Conservation (phyloP, 2,113 vertebrate species). For the Calidris pugnax region DNA sequence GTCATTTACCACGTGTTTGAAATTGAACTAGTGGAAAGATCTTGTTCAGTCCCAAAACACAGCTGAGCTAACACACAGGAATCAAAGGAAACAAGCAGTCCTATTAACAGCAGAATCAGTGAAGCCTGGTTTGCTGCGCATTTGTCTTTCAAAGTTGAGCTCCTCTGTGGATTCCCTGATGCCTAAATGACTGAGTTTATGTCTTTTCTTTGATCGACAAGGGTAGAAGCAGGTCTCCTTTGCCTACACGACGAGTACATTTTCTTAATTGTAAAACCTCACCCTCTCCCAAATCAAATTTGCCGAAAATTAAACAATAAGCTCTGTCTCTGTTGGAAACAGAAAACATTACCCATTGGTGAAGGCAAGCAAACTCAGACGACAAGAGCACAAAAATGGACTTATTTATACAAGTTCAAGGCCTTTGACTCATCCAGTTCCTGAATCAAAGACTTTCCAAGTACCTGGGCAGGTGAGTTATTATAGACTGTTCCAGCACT, state of each 20-base stretch:
- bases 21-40: slow-evolving; percentile 59
- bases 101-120: slow-evolving; percentile 44
- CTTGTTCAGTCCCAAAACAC: slow-evolving; percentile 61
- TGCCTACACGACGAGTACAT: background rate
- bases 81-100: slow-evolving; percentile 62
- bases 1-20: slow-evolving; percentile 57
- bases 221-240: background rate
- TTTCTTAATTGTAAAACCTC: background rate
- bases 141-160: slow-evolving; percentile 49
- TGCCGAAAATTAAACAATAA: background rate
- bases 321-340: background rate
- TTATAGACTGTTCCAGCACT: background rate
- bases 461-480: background rate
- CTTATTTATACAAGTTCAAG: background rate
- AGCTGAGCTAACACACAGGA: slow-evolving; percentile 64
- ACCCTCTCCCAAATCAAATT: background rate
- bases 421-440: background rate
- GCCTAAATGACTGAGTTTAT: background rate
- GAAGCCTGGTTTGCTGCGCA: background rate
- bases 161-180: background rate
- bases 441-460: background rate
- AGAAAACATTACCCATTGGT: background rate
- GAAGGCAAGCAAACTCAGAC: background rate
- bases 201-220: background rate
- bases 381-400: background rate